Evolutionary conservation across 2,113 vertebrate species (phyloP).

Genomic region (Festucalex cinctus): DNA sequence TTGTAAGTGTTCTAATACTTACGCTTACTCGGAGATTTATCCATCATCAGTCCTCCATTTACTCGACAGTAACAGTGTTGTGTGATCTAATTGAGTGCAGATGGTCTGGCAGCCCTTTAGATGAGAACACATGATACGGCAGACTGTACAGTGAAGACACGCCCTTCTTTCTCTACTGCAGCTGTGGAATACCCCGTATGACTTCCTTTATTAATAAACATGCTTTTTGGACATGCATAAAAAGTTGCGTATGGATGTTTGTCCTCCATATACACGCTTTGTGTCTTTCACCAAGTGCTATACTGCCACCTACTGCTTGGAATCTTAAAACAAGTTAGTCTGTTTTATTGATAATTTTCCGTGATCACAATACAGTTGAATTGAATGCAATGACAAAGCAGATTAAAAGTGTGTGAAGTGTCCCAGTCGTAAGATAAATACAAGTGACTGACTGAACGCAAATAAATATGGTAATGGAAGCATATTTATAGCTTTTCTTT

Average conservation of each 20-base stretch:
- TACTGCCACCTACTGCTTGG: constrained; percentile 56
- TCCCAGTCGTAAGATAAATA: constrained; percentile 69
- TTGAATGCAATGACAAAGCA: constrained; percentile 61
- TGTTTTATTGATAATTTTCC: constrained; percentile 64
- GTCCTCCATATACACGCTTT: neutral
- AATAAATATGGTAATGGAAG: constrained; percentile 51
- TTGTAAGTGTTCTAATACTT: neutral
- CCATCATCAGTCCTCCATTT: neutral
- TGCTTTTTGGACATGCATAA: neutral
- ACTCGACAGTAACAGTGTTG: constrained; percentile 1
- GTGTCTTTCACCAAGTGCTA: constrained; percentile 11
- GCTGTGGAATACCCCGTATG: constrained; percentile 41
- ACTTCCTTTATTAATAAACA: constrained; percentile 11
- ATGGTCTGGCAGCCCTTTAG: constrained; percentile 20
- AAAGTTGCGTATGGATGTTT: neutral
- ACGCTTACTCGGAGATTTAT: neutral
- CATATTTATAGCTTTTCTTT: constrained; percentile 70
- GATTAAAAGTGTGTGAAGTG: constrained; percentile 54
- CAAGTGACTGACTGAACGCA: constrained; percentile 56
- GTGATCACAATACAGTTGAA: constrained; percentile 62
- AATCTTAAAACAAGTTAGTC: neutral
- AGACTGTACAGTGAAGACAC: constrained; percentile 25
- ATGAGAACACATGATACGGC: constrained; percentile 34
- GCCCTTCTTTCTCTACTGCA: neutral
- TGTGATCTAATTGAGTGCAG: constrained; percentile 6